A percentile compares a stretch with the other conserved stretches of the same genome.
These are phyloP conservation scores for Drosophila virilis DNA, from an alignment of 1,140 invertebrate genomes.

Conservation along the genomic window DNA sequence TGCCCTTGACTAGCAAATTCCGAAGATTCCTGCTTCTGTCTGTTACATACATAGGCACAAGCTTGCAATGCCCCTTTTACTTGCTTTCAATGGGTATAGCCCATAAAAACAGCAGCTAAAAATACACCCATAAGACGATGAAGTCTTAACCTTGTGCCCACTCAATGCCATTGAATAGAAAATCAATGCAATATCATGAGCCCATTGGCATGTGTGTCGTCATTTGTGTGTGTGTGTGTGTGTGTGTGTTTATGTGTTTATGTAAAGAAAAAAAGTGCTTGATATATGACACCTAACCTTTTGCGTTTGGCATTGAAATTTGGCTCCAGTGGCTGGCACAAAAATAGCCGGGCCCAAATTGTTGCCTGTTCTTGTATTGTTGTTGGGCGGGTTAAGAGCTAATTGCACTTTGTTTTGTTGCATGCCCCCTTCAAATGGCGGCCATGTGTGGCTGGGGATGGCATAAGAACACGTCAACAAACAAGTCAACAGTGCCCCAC, in stretches of 20 bases:
- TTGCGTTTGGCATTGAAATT: conserved; percentile 41
- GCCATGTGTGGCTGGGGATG: not conserved
- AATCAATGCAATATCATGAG: conserved; percentile 63
- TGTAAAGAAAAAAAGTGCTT: conserved; percentile 23
- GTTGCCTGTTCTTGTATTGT: not conserved
- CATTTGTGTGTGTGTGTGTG: conserved; percentile 6
- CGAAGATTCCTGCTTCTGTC: no score
- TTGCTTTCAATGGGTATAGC: not conserved
- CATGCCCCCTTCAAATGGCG: not conserved
- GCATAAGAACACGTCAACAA: not conserved
- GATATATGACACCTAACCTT: conserved; percentile 45
- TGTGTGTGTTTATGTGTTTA: not conserved
- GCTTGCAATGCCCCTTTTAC: no score
- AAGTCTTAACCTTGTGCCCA: conserved; percentile 23
- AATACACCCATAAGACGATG: not conserved
- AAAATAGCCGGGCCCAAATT: conserved; percentile 27
- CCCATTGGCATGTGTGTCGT: conserved; percentile 12
- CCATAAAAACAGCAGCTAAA: not conserved
- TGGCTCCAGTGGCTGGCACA: conserved; percentile 11
- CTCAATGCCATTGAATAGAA: conserved; percentile 36
- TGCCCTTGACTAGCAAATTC: no score
- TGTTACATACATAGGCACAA: not conserved
- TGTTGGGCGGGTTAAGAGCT: conserved; percentile 3
- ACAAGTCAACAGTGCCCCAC: not conserved
- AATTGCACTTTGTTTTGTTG: conserved; percentile 30